Evolutionary conservation across 2,888 invertebrate genomes (phyloP), one percentile per base, ranked within the genome.

Genomic region (Rhabditophanes sp.): DNA sequence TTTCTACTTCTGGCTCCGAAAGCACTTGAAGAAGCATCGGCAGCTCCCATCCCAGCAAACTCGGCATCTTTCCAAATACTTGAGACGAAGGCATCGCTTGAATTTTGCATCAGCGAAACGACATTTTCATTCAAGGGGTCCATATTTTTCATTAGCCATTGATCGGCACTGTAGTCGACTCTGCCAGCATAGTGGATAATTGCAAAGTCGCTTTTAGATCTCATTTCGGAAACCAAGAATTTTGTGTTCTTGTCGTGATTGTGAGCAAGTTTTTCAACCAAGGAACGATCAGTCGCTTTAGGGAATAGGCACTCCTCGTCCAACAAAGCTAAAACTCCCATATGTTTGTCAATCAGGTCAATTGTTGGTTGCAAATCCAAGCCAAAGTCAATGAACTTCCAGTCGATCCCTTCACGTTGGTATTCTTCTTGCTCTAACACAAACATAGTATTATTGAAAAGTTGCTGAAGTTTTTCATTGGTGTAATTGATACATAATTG

Each of bases 121-220:
- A 99, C 82, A 66, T 96, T 96, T 68, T 99, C 96, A 67, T 99
- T 99, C 48, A 99, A 74, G 0, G 96, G 96, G 66, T 99, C 96
- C 96, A 96, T 99, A 69, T 99, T 99, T 75, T 99, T 99, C 85
- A 90, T 88, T 43, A 99, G 70, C 96, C 96, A 99, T 66, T 87
- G 80, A 27, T 78, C 78, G 1, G 88, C 87, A 9, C 83, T 83
- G 66, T 96, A 99, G 68, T 96, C 90, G 35, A 72, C 71, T 52
- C 69, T 55, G 21, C 96, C 96, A 32, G 93, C 93, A 69, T 96
- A 99, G 67, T 96, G 96, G 41, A 90, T 80, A 39, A 99, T 82
- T 17, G 85, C 83, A 65, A 93, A 96, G 67, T 93, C 88, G 14
- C 87, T 84, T 53, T 67, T 63, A 16, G 59, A 43, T 15, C 56